Conservation (phyloP, 2,888 invertebrate genomes). For the Aleiodes leptofemur region DNA sequence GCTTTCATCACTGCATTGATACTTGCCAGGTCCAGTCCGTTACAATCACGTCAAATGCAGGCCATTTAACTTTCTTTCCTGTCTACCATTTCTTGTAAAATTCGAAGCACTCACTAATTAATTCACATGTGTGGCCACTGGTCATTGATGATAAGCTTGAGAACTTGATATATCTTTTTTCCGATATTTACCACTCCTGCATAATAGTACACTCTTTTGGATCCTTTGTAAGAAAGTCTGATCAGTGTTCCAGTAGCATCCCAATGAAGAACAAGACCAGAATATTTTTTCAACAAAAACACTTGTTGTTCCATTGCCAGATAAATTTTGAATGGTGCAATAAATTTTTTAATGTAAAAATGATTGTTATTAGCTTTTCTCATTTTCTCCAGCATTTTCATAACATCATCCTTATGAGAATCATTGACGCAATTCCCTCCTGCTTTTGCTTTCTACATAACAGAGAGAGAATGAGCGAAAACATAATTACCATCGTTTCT, state of each 20-base stretch:
- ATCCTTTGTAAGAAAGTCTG: conserved; percentile 27
- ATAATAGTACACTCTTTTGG: conserved; percentile 42
- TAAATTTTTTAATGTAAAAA: conserved; percentile 30
- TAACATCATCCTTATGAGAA: not conserved
- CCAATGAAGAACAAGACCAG: conserved; percentile 28
- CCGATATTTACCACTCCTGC: conserved; percentile 21
- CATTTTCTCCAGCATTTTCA: not conserved
- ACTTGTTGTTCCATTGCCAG: conserved; percentile 34
- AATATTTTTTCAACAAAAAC: conserved; percentile 33
- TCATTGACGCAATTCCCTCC: not conserved
- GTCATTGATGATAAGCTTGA: conserved; percentile 40
- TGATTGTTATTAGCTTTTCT: not conserved
- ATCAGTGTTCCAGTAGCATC: conserved; percentile 40
- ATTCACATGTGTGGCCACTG: conserved; percentile 34
- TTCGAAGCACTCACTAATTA: conserved; percentile 19
- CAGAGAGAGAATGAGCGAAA: not conserved
- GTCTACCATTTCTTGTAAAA: conserved; percentile 21
- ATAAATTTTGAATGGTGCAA: conserved; percentile 46
- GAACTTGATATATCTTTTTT: conserved; percentile 34
- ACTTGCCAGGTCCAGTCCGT: conserved; percentile 47
- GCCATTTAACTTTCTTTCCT: conserved; percentile 28
- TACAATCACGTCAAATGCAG: conserved; percentile 31
- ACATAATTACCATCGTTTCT: not conserved
- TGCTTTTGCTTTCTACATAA: not conserved
- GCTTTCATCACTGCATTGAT: conserved; percentile 40